Conservation (phyloP, 2,888 invertebrate genomes). For the Tiliacea aurago region DNA sequence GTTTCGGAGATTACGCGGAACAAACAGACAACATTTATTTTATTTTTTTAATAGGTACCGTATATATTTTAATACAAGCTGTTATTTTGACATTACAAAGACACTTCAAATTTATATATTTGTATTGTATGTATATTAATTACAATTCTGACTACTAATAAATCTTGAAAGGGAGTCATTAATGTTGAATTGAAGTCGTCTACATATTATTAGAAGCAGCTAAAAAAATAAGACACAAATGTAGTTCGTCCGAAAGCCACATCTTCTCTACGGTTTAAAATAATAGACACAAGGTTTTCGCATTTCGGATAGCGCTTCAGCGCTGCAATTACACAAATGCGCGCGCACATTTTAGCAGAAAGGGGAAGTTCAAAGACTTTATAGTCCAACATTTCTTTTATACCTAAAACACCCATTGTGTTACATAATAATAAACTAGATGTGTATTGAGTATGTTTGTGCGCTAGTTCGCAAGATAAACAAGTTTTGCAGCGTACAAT, state of each 20-base stretch:
- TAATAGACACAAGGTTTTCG: not conserved
- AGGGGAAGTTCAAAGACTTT: constrained; percentile 46
- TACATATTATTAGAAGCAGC: not conserved
- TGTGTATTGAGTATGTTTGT: not conserved
- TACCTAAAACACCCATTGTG: not conserved
- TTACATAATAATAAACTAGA: not conserved
- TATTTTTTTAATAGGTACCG: no score
- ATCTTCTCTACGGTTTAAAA: not conserved
- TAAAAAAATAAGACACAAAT: not conserved
- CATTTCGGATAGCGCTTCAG: constrained; percentile 56
- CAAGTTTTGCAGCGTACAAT: not conserved
- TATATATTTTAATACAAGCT: no score
- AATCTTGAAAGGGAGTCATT: not conserved
- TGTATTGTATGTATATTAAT: no score
- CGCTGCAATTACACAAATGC: constrained; percentile 45
- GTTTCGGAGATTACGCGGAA: no score
- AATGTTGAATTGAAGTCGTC: constrained; percentile 1
- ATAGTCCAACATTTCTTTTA: not conserved
- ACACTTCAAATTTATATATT: no score
- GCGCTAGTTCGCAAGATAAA: not conserved
- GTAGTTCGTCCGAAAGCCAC: not conserved
- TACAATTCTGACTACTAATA: not conserved
- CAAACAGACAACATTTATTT: no score
- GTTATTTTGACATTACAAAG: no score
- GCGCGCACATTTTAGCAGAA: constrained; percentile 60